Base-by-base conservation (phyloP, 2,113 vertebrate species). In the Amblyopsis rosae region DNA sequence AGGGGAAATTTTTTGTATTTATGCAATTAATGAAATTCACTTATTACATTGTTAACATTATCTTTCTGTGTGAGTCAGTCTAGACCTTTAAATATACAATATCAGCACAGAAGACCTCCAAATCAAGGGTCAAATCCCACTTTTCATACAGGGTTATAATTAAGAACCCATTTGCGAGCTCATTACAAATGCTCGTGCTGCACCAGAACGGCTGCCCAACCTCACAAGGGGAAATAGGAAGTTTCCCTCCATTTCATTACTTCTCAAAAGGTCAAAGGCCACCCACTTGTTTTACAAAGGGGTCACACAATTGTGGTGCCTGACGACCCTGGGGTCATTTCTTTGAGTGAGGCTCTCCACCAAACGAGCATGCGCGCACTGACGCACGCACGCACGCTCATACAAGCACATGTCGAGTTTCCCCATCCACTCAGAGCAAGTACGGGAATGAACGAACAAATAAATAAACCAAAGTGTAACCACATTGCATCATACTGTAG, bases 251-350 rank as follows among this genome's bases (percentile, higher is more conserved):
- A 80, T 89, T 90, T 87, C 83, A 86, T 81, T 73, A n/a, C 75
- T 77, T 81, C 82, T 86, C 70, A 41, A 86, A 82, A 81, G 82
- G 85, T 88, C 84, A 86, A 1, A 76, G 90, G 86, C 87, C 59
- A 3, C 13, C 70, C 90, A 69, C 56, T 67, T 62, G 80, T 77
- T 87, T 87, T 86, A 90, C 88, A 89, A 89, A 77, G 80, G 81
- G 88, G 86, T 87, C 86, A 84, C 33, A n/a, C 82, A 72, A 65
- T 59, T 67, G 67, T 61, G 57, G 78, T 71, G 86, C 68, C 75
- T 76, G 85, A 71, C 68, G 17, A 63, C 70, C 78, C 62, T 83
- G 12, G 69, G 80, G 73, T 83, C 84, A 88, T 85, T 79, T 81
- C 75, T 73, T 81, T 76, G 41, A 69, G 79, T 19, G 2, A 65